These are phyloP conservation scores for Metellina segmentata DNA, from an alignment of 2,888 invertebrate species.

Conservation along the genomic window DNA sequence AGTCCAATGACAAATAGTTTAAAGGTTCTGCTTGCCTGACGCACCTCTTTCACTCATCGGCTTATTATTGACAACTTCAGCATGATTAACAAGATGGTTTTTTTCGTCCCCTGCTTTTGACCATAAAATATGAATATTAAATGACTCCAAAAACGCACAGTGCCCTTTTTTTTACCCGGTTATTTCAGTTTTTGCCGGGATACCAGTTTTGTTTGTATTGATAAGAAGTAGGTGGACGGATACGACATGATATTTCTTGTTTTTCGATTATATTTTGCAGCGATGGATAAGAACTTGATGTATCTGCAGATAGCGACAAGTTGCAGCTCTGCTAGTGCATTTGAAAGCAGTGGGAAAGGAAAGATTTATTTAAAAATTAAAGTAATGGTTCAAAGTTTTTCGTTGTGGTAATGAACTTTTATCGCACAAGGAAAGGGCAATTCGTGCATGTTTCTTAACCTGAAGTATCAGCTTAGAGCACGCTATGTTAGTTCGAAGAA, in stretches of 20 bases:
- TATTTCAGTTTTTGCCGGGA: constrained; percentile 41
- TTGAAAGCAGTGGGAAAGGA: background rate
- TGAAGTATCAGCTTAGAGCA: no score
- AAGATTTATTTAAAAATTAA: background rate
- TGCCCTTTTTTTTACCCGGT: constrained; percentile 12
- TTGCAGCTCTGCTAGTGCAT: background rate
- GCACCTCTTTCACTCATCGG: constrained; percentile 34
- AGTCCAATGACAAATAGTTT: constrained; percentile 55
- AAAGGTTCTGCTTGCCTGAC: constrained; percentile 56
- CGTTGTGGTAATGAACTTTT: background rate
- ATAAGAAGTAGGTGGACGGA: background rate
- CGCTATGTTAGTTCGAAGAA: no score
- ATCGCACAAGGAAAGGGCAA: background rate
- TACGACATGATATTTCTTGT: background rate
- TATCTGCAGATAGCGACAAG: background rate
- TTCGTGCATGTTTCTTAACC: no score
- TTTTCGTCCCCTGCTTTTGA: constrained; percentile 10
- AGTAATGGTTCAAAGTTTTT: background rate
- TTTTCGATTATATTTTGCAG: background rate
- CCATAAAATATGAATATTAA: constrained; percentile 49
- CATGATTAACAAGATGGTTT: constrained; percentile 52
- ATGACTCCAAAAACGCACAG: background rate
- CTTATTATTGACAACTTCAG: constrained; percentile 55
- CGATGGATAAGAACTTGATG: background rate
- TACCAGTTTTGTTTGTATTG: constrained; percentile 45